Conservation (phyloP, 2,113 vertebrate species). For the Aspiorhynchus laticeps region DNA sequence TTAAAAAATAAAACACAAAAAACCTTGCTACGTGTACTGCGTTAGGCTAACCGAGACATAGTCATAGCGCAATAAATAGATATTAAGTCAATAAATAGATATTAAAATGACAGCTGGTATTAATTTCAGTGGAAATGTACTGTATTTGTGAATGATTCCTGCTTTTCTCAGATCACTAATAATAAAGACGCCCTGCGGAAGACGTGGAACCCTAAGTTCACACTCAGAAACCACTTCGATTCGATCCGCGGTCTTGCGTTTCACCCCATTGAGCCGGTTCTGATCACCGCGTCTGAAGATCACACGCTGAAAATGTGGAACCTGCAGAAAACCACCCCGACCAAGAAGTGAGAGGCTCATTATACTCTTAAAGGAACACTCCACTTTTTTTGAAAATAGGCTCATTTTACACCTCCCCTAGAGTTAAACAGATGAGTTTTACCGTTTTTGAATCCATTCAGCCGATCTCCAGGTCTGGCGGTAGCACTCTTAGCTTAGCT, state of each 20-base stretch:
- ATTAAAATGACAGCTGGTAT: not conserved
- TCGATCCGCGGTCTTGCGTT: conserved; percentile 93
- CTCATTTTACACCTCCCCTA: too few species aligned
- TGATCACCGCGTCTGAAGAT: conserved; percentile 97
- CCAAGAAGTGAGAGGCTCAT: conserved; percentile 87
- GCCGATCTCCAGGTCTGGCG: too few species aligned
- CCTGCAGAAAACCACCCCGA: conserved; percentile 95
- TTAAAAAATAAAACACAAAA: too few species aligned
- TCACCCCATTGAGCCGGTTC: conserved; percentile 92
- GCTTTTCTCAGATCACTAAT: conserved; percentile 86
- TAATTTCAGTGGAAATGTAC: not conserved
- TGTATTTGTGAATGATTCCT: not conserved
- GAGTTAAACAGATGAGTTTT: too few species aligned
- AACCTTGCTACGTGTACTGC: too few species aligned
- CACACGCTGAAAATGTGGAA: conserved; percentile 99
- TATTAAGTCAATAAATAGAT: too few species aligned
- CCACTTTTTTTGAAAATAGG: too few species aligned
- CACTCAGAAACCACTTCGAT: conserved; percentile 97
- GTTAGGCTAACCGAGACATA: too few species aligned
- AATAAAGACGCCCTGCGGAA: conserved; percentile 97
- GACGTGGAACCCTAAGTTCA: conserved; percentile 99
- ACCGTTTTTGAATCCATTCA: too few species aligned
- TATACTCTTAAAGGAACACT: too few species aligned
- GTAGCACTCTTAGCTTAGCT: too few species aligned
- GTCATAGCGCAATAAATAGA: too few species aligned